Evolutionary conservation across 2,797 vertebrate species (phyloP), one percentile per base, ranked within the genome.

Genomic region (Tarsius wallacei): DNA sequence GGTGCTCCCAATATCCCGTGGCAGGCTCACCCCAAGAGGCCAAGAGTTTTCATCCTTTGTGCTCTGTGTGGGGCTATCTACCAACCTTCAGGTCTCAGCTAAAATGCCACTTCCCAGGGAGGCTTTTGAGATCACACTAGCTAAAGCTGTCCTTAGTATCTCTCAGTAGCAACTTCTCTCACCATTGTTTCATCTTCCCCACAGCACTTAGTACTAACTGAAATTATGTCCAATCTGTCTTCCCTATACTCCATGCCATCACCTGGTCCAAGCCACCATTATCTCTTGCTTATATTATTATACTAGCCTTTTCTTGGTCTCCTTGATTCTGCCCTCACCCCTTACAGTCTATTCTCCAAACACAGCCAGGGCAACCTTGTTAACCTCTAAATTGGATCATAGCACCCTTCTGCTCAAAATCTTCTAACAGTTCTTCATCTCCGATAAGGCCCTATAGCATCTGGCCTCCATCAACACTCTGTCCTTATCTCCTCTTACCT

Each of bases 321-420:
- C 77, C 55, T 89, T 73, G 53, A 77, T 76, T 91, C 22, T 76
- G 21, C 24, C n/a, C 53, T 55, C 19, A 15, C 14, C 63, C n/a
- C 17, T 51, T 71, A 57, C 0, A 19, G 47, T 85, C 47, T 70
- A 85, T 70, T 78, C 31, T 84, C 36, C 55, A 84, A 90, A 96
- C 55, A 92, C 1, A 77, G n/a, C 68, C 57, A 90, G 59, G 66
- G 26, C 0, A 12, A 80, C 16, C 24, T n/a, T 53, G 36, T 61
- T 85, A 71, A 86, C 64, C 33, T 55, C 7, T 71, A 73, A 59
- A 7, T 33, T 61, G 80, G 61, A 88, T 10, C 59, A 28, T 16
- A 93, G 53, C 21, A 87, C 33, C 16, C 7, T 31, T 73, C 33
- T 91, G 80, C 93, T 90, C 57, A 90, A 94, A 97, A 76, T 83